Percentiles rank a stretch among this genome's conserved stretches.
These are phyloP conservation scores for Astreopora myriophthalma DNA, from an alignment of 64 coral and sea anemone species.

Conservation along the genomic window DNA sequence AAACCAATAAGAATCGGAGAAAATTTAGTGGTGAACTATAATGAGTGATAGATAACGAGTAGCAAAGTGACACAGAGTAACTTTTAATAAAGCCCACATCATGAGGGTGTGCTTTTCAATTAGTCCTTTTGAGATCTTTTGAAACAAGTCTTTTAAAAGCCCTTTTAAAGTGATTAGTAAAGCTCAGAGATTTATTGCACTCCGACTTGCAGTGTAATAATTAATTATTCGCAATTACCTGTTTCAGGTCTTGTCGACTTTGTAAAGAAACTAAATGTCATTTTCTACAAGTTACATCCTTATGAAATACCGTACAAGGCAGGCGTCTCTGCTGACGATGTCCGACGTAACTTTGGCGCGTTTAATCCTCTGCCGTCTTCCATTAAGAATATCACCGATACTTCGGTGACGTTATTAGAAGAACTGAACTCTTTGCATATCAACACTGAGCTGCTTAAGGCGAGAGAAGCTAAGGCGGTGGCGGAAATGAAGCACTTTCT, in stretches of 20 bases:
- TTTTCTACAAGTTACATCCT: constrained; percentile 66
- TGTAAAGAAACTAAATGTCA: constrained; percentile 67
- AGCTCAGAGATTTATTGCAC: no score
- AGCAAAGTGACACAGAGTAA: no score
- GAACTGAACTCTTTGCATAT: constrained; percentile 46
- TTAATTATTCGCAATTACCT: background rate
- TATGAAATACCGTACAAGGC: constrained; percentile 59
- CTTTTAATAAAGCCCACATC: no score
- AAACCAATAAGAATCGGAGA: no score
- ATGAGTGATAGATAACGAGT: no score
- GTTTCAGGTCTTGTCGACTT: constrained; percentile 69
- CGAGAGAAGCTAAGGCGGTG: constrained; percentile 73
- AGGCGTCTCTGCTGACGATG: background rate
- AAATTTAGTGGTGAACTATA: no score
- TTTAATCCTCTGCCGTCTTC: constrained; percentile 54
- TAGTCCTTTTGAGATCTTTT: no score
- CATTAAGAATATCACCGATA: constrained; percentile 65
- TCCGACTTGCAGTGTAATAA: no score
- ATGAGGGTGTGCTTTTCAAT: no score
- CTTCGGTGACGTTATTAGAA: constrained; percentile 22
- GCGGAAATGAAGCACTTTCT: constrained; percentile 72
- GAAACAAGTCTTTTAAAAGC: no score
- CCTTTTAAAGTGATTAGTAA: no score
- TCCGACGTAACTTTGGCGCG: constrained; percentile 56
- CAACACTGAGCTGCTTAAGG: constrained; percentile 47